Conservation (phyloP, 2,797 vertebrate species). For the Malacoctenus gilli region DNA sequence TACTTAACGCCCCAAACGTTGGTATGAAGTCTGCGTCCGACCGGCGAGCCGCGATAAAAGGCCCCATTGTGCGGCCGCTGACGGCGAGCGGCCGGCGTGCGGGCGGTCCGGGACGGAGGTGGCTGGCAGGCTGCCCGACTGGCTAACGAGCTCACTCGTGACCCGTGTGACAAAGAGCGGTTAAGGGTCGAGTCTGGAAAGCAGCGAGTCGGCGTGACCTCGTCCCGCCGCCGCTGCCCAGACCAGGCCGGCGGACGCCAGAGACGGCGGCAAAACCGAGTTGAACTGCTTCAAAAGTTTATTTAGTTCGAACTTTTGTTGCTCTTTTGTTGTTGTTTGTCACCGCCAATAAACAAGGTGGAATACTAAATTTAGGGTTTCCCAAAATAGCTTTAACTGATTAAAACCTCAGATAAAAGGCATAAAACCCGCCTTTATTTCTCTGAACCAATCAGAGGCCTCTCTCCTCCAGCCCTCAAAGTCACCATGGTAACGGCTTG, state of each 20-base stretch:
- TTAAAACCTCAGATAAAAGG: no score
- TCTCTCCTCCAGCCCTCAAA: no score
- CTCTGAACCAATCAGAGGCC: no score
- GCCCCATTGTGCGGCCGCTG: constrained; percentile 61
- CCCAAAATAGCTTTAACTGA: no score
- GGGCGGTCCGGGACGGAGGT: constrained; percentile 47
- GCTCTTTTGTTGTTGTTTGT: no score
- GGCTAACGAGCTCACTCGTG: constrained; percentile 61
- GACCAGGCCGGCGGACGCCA: constrained; percentile 24
- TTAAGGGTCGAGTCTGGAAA: constrained; percentile 50
- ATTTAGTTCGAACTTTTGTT: no score
- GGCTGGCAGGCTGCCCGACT: constrained; percentile 62
- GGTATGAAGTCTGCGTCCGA: constrained; percentile 44
- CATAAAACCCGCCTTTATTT: no score
- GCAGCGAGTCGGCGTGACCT: constrained; percentile 56
- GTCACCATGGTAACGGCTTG: no score
- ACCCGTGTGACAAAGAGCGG: constrained; percentile 68
- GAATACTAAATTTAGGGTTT: no score
- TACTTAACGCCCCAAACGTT: constrained; percentile 31
- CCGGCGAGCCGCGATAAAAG: constrained; percentile 49
- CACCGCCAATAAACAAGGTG: no score
- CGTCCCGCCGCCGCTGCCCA: constrained; percentile 30
- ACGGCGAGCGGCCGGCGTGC: constrained; percentile 39
- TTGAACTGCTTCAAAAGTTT: no score
- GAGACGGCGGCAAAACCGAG: no score